Evolutionary conservation across 2,113 vertebrate genomes (phyloP), one percentile per base, ranked within the genome.

Genomic region (Siphamia tubifer): DNA sequence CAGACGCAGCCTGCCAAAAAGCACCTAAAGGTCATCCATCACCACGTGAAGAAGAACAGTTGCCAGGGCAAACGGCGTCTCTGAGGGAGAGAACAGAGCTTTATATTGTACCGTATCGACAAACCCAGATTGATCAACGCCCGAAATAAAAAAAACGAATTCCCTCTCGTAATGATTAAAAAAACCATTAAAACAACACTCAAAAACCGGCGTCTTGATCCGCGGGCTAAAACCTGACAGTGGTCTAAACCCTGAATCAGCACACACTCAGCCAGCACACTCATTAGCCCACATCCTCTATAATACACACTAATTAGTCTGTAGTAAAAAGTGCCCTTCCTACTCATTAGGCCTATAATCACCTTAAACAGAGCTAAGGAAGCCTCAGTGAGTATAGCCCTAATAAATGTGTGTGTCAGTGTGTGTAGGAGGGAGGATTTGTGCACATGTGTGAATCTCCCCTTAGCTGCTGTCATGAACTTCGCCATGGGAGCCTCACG

Each of bases 261-360:
- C 83, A 86, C 74, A 56, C 64, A 68, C 20, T 64, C 65, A 64
- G 81, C 68, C 64, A 65, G 64, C 49, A 30, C 49, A 21, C 70
- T 85, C 84, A 88, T 86, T 89, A 89, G 66, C 66, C 77, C 56
- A 64, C 71, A 71, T 84, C 43, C 58, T 66, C 36, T 36, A 39
- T 55, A 88, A 83, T 53, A 77, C 69, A 73, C 83, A 81, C 81
- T 84, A 86, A 91, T 87, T 82, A 86, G 84, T 47, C 28, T 28
- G 61, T 36, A 56, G 79, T 83, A 74, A 83, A 74, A 82, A 72
- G 48, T 74, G 56, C 79, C 74, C 84, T 63, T 84, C 84, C 84
- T 74, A 74, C 84, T 89, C 82, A 84, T 89, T 89, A 88, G 72
- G 66, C 42, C 70, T 38, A 62, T 89, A 88, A 90, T 90, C 83